Conservation (phyloP, 2,113 vertebrate genomes). For the Ctenodactylus gundi region DNA sequence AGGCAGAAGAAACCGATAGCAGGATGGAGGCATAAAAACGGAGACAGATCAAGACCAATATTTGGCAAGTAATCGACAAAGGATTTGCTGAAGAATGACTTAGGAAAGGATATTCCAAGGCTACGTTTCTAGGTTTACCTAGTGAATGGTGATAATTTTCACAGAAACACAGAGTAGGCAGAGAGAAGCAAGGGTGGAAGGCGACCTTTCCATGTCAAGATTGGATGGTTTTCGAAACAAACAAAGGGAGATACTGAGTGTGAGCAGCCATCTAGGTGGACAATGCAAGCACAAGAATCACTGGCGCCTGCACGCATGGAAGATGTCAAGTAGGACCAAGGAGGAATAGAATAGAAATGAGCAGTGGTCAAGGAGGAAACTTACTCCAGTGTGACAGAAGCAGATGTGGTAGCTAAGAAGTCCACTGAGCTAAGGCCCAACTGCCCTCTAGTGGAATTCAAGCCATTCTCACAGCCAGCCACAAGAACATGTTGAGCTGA, state of each 20-base stretch:
- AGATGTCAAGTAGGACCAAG: not conserved
- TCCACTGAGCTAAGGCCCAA: conserved; percentile 61
- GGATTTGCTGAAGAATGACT: not conserved
- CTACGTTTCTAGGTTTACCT: not conserved
- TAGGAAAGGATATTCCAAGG: not conserved
- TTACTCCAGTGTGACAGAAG: not conserved
- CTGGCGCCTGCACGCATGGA: not conserved
- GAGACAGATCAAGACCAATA: not conserved
- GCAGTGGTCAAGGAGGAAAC: not conserved
- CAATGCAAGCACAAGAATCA: not conserved
- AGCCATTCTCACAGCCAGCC: conserved; percentile 25
- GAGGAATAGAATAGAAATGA: not conserved
- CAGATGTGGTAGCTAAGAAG: not conserved
- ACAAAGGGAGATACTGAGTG: not conserved
- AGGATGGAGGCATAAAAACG: not conserved
- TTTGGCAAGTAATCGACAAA: not conserved
- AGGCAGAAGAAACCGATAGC: not conserved
- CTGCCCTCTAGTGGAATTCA: conserved; percentile 76
- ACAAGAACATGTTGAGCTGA: not conserved
- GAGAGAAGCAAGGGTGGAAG: not conserved
- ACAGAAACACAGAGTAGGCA: not conserved
- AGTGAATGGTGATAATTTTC: not conserved
- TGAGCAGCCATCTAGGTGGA: not conserved
- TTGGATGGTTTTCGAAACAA: not conserved
- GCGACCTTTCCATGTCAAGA: not conserved